These are phyloP conservation scores for Mystacides longicornis DNA, from an alignment of 2,888 invertebrate species.

Conservation along the genomic window DNA sequence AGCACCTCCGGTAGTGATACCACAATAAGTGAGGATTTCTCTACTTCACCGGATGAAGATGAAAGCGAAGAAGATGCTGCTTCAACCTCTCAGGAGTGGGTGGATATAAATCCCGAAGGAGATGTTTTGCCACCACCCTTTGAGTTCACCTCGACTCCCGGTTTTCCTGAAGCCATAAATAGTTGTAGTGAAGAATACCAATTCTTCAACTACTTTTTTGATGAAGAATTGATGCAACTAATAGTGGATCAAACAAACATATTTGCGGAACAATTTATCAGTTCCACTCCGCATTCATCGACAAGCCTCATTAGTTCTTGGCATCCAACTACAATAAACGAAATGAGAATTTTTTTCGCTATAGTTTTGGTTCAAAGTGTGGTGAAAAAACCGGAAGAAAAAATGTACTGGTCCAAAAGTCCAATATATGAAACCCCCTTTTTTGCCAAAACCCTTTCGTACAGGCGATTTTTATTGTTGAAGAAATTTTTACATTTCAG, in stretches of 20 bases:
- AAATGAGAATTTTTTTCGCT: slow-evolving; percentile 18
- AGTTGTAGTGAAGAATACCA: slow-evolving; percentile 2
- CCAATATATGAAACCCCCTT: slow-evolving; percentile 12
- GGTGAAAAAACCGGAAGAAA: slow-evolving; percentile 20
- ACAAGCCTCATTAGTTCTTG: slow-evolving; percentile 1
- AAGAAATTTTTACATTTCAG: slow-evolving; percentile 21
- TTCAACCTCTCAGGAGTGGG: slow-evolving; percentile 5
- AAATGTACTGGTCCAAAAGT: slow-evolving; percentile 23
- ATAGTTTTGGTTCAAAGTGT: slow-evolving; percentile 18
- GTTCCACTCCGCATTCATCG: background rate
- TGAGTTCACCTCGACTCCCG: slow-evolving; percentile 49
- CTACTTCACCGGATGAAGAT: slow-evolving; percentile 3
- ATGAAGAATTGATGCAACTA: slow-evolving; percentile 3
- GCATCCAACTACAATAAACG: background rate
- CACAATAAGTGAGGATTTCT: slow-evolving; percentile 12
- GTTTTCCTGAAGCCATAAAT: slow-evolving; percentile 48
- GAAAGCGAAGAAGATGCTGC: slow-evolving; percentile 8
- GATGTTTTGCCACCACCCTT: slow-evolving; percentile 36
- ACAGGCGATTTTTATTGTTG: slow-evolving; percentile 13
- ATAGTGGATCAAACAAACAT: slow-evolving; percentile 1
- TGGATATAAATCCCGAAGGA: slow-evolving; percentile 3
- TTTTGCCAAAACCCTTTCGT: slow-evolving; percentile 15
- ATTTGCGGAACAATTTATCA: slow-evolving; percentile 3
- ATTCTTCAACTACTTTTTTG: slow-evolving; percentile 7
- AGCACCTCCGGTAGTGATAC: slow-evolving; percentile 15